These are phyloP conservation scores for Athalia circularis DNA, from an alignment of 2,888 invertebrate genomes.

Conservation along the genomic window DNA sequence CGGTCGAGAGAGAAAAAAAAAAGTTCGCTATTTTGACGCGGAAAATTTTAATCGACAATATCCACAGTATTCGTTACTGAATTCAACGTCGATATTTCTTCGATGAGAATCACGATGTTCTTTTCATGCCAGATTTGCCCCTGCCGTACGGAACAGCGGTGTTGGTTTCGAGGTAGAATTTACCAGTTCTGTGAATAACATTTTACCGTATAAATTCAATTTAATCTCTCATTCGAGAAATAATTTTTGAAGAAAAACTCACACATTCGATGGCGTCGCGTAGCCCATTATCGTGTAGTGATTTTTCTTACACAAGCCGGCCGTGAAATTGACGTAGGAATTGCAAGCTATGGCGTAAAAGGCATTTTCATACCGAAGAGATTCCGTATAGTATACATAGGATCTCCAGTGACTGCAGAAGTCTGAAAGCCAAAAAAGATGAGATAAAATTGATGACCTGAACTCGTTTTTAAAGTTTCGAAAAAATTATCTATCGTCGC, in stretches of 20 bases:
- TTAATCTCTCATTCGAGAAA: too few relatives aligned
- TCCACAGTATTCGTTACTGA: too few relatives aligned
- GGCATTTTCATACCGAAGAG: slow-evolving; percentile 52
- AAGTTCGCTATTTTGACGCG: too few relatives aligned
- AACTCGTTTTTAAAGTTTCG: not conserved
- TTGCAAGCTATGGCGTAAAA: slow-evolving; percentile 51
- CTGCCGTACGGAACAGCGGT: slow-evolving; percentile 54
- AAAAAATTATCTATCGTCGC: not conserved
- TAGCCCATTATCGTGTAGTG: slow-evolving; percentile 55
- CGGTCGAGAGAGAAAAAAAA: too few relatives aligned
- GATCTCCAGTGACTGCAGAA: slow-evolving; percentile 77
- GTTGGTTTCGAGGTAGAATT: slow-evolving; percentile 58
- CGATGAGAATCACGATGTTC: too few relatives aligned
- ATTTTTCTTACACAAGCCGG: slow-evolving; percentile 48
- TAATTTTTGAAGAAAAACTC: slow-evolving; percentile 48
- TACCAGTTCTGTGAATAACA: slow-evolving; percentile 55
- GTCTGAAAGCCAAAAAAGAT: slow-evolving; percentile 64
- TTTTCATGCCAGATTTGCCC: not conserved
- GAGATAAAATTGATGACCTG: not conserved
- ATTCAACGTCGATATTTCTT: too few relatives aligned
- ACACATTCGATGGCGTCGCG: slow-evolving; percentile 60
- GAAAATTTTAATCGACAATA: too few relatives aligned
- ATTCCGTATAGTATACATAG: slow-evolving; percentile 75
- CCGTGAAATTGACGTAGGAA: not conserved
- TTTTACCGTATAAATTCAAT: too few relatives aligned